Percentiles rank a stretch among this genome's conserved stretches.
Conservation (phyloP, 2,113 vertebrate species). For the Prionailurus viverrinus region DNA sequence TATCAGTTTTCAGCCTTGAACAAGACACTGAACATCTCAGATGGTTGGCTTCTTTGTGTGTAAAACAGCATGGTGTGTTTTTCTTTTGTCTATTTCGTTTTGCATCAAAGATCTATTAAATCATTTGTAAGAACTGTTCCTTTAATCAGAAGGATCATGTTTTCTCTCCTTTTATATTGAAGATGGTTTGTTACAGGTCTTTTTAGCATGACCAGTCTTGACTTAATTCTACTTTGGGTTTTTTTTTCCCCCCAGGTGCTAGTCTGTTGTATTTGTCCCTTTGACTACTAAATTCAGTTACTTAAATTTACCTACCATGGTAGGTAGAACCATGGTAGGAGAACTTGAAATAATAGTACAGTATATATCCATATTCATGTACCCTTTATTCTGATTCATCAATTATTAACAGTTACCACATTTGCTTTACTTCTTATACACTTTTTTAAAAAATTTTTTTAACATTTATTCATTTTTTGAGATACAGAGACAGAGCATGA, state of each 20-base stretch:
- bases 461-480: too few relatives aligned
- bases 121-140: constrained; percentile 18
- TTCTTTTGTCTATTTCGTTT: constrained; percentile 15
- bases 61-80: background rate
- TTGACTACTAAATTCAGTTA: constrained; percentile 19
- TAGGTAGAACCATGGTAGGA: background rate
- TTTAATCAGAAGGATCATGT: background rate
- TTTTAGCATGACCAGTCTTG: background rate
- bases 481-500: too few relatives aligned
- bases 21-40: background rate
- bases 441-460: background rate
- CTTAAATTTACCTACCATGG: background rate
- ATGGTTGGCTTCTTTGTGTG: constrained; percentile 53
- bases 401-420: background rate
- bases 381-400: background rate
- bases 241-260: background rate
- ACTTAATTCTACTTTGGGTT: constrained; percentile 6
- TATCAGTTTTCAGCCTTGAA: constrained; percentile 7
- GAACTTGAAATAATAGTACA: background rate
- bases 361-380: background rate
- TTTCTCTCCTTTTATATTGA: background rate
- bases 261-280: background rate
- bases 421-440: background rate
- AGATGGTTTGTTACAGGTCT: constrained; percentile 1
- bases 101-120: background rate